phyloP scores from a whole-genome alignment of 2,797 vertebrate genomes.

The Mionectes olivaceus region DNA sequence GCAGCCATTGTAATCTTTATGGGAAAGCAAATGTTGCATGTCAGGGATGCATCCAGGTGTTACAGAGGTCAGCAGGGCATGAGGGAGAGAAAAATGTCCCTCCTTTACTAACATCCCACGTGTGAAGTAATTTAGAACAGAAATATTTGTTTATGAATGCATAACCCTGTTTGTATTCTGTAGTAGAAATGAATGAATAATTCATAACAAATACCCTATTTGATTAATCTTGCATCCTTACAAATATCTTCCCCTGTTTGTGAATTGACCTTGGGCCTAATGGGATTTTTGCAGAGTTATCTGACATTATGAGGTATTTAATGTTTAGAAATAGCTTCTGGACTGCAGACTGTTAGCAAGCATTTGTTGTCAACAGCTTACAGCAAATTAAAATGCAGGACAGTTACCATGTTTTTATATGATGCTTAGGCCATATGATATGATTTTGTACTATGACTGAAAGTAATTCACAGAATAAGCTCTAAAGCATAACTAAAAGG shows the following conservation, averaged over 20 bases:
- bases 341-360: not conserved
- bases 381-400: not conserved
- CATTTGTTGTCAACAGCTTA: not conserved
- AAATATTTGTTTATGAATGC: not conserved
- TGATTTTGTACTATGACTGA: not conserved
- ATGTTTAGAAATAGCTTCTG: conserved; percentile 20
- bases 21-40: not conserved
- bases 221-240: conserved; percentile 36
- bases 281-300: conserved; percentile 21
- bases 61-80: not conserved
- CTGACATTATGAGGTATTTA: not conserved
- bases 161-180: not conserved
- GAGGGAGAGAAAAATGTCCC: not conserved
- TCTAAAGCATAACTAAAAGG: not conserved
- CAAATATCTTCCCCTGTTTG: not conserved
- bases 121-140: not conserved
- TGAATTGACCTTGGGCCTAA: conserved; percentile 3
- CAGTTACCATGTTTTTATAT: not conserved
- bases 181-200: conserved; percentile 50
- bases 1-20: fast-evolving
- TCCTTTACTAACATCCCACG: not conserved
- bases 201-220: conserved; percentile 24
- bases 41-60: not conserved
- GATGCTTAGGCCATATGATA: not conserved
- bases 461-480: not conserved